Percentiles rank a stretch among this genome's conserved stretches.
phyloP scores from a whole-genome alignment of 2,888 invertebrate genomes.

The Synergus itoensis region DNA sequence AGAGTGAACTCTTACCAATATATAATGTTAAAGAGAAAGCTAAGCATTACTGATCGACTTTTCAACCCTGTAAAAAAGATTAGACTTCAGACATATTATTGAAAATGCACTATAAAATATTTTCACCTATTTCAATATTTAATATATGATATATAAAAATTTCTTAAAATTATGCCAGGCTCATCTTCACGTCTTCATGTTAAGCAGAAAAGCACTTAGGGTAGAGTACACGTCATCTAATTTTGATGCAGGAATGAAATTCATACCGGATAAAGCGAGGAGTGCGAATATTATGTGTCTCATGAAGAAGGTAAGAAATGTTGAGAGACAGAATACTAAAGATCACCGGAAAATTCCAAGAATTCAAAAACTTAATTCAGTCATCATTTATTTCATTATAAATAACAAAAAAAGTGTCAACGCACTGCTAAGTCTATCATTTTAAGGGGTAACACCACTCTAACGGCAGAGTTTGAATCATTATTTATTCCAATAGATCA shows the following conservation, averaged over 20 bases:
- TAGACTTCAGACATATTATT: not conserved
- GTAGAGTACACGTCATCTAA: conserved; percentile 27
- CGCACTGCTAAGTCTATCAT: too few species aligned
- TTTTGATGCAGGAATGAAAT: conserved; percentile 37
- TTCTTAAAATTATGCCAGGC: not conserved
- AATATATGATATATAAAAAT: not conserved
- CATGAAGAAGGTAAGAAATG: conserved; percentile 2
- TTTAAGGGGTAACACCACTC: too few species aligned
- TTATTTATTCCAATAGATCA: too few species aligned
- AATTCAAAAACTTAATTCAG: conserved; percentile 8
- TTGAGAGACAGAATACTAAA: not conserved
- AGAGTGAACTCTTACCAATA: too few species aligned
- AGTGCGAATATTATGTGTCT: conserved; percentile 33
- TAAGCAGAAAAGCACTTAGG: conserved; percentile 32
- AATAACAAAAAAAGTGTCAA: too few species aligned
- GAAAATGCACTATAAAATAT: not conserved
- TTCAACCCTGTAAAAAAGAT: too few species aligned
- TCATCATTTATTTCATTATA: not conserved
- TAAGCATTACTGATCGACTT: too few species aligned
- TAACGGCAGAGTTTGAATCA: not conserved
- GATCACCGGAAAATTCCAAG: not conserved
- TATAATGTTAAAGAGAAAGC: too few species aligned
- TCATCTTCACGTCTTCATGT: conserved; percentile 11
- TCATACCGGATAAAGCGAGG: conserved; percentile 30
- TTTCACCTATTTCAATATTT: not conserved